A percentile compares a stretch with the other conserved stretches of the same genome.
These are phyloP conservation scores for Phalangium opilio DNA, from an alignment of 2,888 invertebrate species.

Conservation along the genomic window DNA sequence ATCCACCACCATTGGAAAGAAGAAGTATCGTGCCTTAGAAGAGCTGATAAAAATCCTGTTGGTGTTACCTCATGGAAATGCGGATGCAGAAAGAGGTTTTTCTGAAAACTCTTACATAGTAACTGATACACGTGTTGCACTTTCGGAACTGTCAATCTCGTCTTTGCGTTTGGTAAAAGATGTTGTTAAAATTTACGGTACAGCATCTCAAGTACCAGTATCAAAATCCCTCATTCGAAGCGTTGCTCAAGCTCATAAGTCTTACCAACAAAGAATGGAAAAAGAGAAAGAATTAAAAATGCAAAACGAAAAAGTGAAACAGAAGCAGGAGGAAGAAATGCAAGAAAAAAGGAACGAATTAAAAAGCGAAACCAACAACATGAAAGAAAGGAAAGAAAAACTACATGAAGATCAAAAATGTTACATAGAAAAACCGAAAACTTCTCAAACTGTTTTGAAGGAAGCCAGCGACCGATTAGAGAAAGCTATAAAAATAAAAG, in stretches of 20 bases:
- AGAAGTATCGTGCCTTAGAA: background rate
- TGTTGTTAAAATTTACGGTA: no score
- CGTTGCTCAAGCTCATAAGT: background rate
- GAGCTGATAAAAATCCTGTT: background rate
- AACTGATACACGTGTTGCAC: background rate
- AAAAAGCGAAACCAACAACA: no score
- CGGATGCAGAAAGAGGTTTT: background rate
- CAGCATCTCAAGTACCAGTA: background rate
- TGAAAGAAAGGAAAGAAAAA: no score
- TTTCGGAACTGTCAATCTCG: background rate
- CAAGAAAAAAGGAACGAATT: background rate
- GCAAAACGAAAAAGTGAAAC: background rate
- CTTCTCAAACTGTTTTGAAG: no score
- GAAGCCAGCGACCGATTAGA: no score
- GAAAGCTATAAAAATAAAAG: no score
- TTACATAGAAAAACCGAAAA: no score
- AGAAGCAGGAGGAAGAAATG: background rate
- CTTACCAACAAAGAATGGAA: background rate
- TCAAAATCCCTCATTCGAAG: background rate
- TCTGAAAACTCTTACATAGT: background rate
- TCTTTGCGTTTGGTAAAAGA: no score
- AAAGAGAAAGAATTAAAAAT: background rate
- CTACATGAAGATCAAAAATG: no score
- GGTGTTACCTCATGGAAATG: background rate
- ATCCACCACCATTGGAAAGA: no score